Evolutionary conservation across 2,113 vertebrate genomes (phyloP), one percentile per base, ranked within the genome.

Genomic region (Aramus guarauna): DNA sequence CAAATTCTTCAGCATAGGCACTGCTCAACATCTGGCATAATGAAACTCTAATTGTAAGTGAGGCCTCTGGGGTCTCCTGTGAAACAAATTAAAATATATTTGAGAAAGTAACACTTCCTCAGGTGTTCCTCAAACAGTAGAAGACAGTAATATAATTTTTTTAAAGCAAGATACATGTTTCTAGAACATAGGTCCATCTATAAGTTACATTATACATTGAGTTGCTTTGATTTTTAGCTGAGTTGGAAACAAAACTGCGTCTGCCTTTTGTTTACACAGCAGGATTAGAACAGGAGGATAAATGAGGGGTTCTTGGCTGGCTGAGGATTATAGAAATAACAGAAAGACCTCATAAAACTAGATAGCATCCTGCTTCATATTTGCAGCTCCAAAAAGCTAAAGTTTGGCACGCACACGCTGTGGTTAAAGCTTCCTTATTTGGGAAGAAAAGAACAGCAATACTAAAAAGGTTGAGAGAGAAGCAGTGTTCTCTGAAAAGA

Each of bases 341-440:
- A 96, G 90, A 97, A 94, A 95, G 96, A 50, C 76, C 85, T 97
- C 92, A 88, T 98, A 97, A 96, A 95, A 94, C 9, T 74, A 96
- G 96, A 98, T 88, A 97, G 67, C 75, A 78, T 96, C 88, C 94
- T 62, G 27, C 91, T 83, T 96, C 76, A 50, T 85, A 92, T 94
- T 96, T 96, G 84, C 75, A 95, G 91, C 92, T 88, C 86, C 81
- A 73, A 88, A 96, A 96, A 95, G 62, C 91, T 93, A 22, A 94
- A 85, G 76, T 93, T 94, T 98, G 96, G 92, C 93, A 98, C 83
- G 58, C 94, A 71, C 43, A 88, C 39, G 18, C 50, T 53, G 67
- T 29, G 52, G 66, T 95, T 92, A 73, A 87, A 96, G 64, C 39
- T 93, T 97, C 96, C 98, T 96, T 98, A 96, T 98, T 97, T 98